Evolutionary conservation across 1,140 invertebrate species (phyloP).

Genomic region (Eubasilissa regina): DNA sequence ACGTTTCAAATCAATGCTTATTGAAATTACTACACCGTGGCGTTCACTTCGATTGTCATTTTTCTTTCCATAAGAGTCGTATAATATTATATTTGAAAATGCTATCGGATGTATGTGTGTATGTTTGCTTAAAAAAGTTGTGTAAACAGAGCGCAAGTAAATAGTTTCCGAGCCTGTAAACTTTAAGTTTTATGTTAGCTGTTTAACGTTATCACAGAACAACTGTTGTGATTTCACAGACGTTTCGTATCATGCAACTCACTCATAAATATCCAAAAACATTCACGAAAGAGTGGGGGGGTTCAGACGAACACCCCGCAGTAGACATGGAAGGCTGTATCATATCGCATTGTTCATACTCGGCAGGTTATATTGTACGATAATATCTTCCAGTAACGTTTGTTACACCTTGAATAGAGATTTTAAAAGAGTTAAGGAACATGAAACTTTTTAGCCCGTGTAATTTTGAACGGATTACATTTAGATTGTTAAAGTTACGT

Average conservation of each 20-base stretch:
- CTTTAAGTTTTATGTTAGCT: constrained; percentile 34
- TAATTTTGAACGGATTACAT: too few species aligned
- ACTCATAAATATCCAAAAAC: constrained; percentile 55
- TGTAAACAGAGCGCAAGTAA: constrained; percentile 1
- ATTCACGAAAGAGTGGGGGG: constrained; percentile 2
- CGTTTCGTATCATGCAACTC: constrained; percentile 52
- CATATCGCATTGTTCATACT: background rate
- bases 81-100: too few species aligned
- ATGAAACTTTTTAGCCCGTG: too few species aligned
- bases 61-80: too few species aligned
- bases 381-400: too few species aligned
- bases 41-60: too few species aligned
- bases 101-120: too few species aligned
- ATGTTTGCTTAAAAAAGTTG: constrained; percentile 5
- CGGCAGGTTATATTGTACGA: background rate
- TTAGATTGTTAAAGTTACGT: too few species aligned
- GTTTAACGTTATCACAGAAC: constrained; percentile 51
- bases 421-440: too few species aligned
- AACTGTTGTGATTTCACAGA: constrained; percentile 59
- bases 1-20: too few species aligned
- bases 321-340: constrained; percentile 12
- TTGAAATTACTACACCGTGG: too few species aligned
- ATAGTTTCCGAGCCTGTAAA: constrained; percentile 2
- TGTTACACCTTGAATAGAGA: too few species aligned
- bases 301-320: background rate